Evolutionary conservation across 2,888 invertebrate species (phyloP).

Genomic region (Limnephilus lunatus): DNA sequence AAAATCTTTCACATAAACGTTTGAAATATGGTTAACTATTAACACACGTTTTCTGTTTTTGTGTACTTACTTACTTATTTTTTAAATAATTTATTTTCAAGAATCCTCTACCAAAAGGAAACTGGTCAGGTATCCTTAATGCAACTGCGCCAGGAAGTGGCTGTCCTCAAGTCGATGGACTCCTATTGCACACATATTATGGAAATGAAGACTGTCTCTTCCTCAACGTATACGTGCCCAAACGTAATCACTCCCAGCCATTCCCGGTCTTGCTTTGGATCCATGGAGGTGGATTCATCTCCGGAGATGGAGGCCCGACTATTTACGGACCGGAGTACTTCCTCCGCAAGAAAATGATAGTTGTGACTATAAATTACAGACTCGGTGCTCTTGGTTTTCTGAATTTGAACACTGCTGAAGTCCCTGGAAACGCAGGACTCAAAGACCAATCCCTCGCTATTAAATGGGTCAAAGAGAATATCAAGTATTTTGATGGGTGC

Average conservation of each 20-base stretch:
- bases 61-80: no score
- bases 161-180: slow-evolving; percentile 41
- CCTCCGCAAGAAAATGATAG: slow-evolving; percentile 50
- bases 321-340: slow-evolving; percentile 56
- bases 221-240: slow-evolving; percentile 58
- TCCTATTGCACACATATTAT: neutral
- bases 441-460: slow-evolving; percentile 62
- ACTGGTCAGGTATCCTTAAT: no score
- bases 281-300: slow-evolving; percentile 58
- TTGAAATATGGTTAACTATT: no score
- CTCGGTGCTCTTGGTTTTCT: slow-evolving; percentile 56
- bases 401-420: slow-evolving; percentile 55
- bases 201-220: slow-evolving; percentile 58
- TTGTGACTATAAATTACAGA: slow-evolving; percentile 59
- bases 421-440: slow-evolving; percentile 60
- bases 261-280: slow-evolving; percentile 60
- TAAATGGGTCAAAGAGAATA: slow-evolving; percentile 58
- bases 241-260: neutral
- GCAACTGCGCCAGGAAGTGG: slow-evolving; percentile 9
- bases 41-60: no score
- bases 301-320: slow-evolving; percentile 55
- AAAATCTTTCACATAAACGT: no score
- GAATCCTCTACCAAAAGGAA: no score
- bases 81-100: no score
- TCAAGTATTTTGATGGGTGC: slow-evolving; percentile 55